Conservation (phyloP, 2,888 invertebrate species). For the Drosophila barbarae region DNA sequence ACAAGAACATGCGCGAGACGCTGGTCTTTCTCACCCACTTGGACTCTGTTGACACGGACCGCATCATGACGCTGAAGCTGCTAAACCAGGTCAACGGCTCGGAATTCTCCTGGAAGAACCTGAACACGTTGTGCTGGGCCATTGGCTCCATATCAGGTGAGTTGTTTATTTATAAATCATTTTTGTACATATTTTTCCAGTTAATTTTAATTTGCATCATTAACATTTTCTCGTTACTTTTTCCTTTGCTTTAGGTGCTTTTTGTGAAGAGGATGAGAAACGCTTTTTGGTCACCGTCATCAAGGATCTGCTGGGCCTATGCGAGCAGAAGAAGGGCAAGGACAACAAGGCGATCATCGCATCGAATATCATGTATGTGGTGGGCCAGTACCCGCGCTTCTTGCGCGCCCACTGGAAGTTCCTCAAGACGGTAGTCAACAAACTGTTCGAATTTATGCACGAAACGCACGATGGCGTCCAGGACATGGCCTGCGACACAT, state of each 20-base stretch:
- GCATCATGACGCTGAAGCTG: constrained; percentile 99
- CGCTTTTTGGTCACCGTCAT: constrained; percentile 99
- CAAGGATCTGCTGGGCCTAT: constrained; percentile 96
- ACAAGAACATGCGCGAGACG: constrained; percentile 99
- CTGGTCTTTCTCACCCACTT: constrained; percentile 99
- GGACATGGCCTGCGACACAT: constrained; percentile 99
- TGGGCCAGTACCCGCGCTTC: constrained; percentile 99
- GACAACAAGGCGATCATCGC: constrained; percentile 99
- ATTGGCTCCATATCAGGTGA: constrained; percentile 98
- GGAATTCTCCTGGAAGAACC: constrained; percentile 99
- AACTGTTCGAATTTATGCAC: constrained; percentile 99
- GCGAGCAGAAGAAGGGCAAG: constrained; percentile 98
- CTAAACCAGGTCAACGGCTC: constrained; percentile 98
- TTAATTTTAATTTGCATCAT: neutral
- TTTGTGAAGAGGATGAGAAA: constrained; percentile 99
- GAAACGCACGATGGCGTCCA: constrained; percentile 99
- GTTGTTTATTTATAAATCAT: constrained; percentile 9
- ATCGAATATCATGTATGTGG: constrained; percentile 99
- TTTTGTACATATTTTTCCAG: neutral
- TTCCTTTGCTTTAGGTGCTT: constrained; percentile 82
- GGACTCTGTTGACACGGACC: constrained; percentile 97
- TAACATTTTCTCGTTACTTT: constrained; percentile 43
- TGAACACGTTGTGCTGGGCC: constrained; percentile 99
- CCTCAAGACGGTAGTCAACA: constrained; percentile 99
- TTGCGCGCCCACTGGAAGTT: constrained; percentile 99